These are phyloP conservation scores for Ylistrum balloti DNA, from an alignment of 1,140 invertebrate genomes.

Conservation along the genomic window DNA sequence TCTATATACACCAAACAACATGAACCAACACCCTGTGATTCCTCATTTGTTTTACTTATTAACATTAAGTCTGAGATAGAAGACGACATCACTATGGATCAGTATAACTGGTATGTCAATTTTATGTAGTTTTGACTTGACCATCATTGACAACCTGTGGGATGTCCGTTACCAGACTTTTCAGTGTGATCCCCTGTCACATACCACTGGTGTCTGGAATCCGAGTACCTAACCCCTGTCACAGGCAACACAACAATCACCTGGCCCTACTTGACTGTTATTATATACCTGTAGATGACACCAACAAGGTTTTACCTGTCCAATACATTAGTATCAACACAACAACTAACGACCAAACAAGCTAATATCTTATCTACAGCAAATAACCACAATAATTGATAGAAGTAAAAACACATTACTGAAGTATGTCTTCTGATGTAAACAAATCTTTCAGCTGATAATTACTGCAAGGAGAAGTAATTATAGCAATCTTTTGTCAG, in stretches of 20 bases:
- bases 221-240: slow-evolving; percentile 18
- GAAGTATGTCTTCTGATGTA: background rate
- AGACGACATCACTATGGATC: no score
- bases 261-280: background rate
- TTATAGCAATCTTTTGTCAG: no score
- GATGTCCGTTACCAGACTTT: background rate
- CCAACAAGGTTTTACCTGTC: slow-evolving; percentile 13
- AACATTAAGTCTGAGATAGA: no score
- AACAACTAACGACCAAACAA: background rate
- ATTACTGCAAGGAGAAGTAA: no score
- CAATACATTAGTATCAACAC: slow-evolving; percentile 1
- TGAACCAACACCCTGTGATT: no score
- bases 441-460: no score
- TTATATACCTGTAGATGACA: slow-evolving; percentile 25
- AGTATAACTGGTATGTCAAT: no score
- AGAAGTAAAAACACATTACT: background rate
- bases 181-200: background rate
- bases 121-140: no score
- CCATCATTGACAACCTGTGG: background rate
- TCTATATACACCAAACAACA: no score
- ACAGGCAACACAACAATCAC: background rate
- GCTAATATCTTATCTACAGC: background rate
- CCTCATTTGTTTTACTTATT: no score
- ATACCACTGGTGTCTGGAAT: background rate
- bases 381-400: background rate